Base-by-base conservation (phyloP, 2,797 vertebrate species). In the Propithecus perrieri region DNA sequence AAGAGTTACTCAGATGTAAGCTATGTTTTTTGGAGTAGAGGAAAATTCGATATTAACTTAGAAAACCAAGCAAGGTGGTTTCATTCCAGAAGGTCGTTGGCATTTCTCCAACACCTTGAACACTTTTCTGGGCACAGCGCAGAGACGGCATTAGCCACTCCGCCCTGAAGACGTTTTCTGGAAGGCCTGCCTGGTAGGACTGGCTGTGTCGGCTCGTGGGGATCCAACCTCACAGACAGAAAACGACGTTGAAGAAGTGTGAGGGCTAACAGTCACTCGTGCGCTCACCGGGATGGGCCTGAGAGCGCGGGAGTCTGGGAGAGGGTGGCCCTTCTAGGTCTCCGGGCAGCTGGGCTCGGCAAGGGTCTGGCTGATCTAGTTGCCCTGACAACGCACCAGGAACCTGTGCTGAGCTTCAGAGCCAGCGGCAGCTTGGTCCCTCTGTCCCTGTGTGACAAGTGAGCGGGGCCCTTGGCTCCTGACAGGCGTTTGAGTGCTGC, bases 401-500 rank as follows among this genome's bases (percentile, higher is more conserved):
- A 80, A 33, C 0, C 0, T 38, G 79, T 24, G n/a, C 0, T 1
- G 50, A 83, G 81, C 63, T 48, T 78, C 67, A 41, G 89, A 93
- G 59, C 35, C 26, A 59, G 30, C 30, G 4, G 67, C 63, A 67
- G 38, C 50, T 41, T 30, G 67, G 53, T 48, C 33, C 46, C 85
- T 93, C 26, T 88, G 76, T 83, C 94, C 48, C 50, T 43, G 26
- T 48, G 4, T 69, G 91, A 61, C 13, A 4, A 38, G 38, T 4
- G 67, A 91, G 57, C 43, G 22, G 74, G 63, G 30, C 59, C 84
- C 69, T 65, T 2, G 86, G 80, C 85, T 85, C 89, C 85, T 90
- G 95, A 94, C 81, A 84, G 89, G 53, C 69, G 57, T 95, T n/a
- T 85, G 80, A 91, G 53, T 5, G 22, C 38, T 67, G 80, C 85